Base-by-base conservation (phyloP, 1,140 invertebrate genomes). In the Drosophila persimilis region DNA sequence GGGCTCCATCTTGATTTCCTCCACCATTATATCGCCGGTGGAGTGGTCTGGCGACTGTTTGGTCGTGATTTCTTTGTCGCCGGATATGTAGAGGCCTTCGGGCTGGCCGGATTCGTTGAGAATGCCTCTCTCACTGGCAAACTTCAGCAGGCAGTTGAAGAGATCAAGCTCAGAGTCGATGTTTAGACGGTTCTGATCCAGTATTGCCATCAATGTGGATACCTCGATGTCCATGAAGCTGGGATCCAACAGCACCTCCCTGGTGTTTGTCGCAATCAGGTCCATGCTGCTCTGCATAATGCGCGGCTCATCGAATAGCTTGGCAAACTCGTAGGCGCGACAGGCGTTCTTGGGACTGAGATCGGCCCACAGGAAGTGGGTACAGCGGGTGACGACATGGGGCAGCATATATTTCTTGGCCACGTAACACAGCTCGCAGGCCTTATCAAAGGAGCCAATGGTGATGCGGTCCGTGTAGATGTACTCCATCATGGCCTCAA, bases 401-500 rank as follows among this genome's bases (percentile, higher is more conserved):
- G 96, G 96, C 17, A 97, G 84, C 95, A 97, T 96, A 78, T 97
- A 97, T 78, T 97, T 97, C 79, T 97, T 97, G 11, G 96, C 96
- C 57, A 95, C 96, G 91, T 97, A 97, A 89, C 96, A 97, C 11
- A 97, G 91, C 73, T 97, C 96, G 91, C 96, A 97, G 0, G 96
- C 96, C 80, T 96, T 94, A 75, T 97, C 96, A 89, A 96, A 96
- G 6, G 95, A 96, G 53, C 93, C 93, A 8, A 97, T 93, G 66
- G 95, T 94, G 45, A 97, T 95, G 72, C 95, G 93, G 77, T 97
- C 96, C 8, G 95, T 96, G 81, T 97, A 97, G 48, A 97, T 96
- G 74, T 96, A 97, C 92, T 95, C 93, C 2, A 96, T 86, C 61
- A 97, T 92, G 11, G 95, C 94, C 90, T 95, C 95, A 77, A 97